Conservation (phyloP, 2,113 vertebrate species). For the Sceloporus undulatus region DNA sequence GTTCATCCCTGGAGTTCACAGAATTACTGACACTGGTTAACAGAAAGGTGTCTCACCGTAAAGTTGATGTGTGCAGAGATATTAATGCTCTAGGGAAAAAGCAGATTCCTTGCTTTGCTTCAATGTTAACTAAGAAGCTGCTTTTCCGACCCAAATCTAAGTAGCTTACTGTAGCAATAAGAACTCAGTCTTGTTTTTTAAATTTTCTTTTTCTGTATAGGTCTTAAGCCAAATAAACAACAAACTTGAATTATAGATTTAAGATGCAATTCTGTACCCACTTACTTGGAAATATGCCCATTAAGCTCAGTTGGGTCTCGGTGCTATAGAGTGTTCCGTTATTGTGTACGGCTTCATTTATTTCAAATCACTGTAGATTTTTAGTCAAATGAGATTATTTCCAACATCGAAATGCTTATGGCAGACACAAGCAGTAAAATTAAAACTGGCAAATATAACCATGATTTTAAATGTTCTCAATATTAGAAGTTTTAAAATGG, state of each 20-base stretch:
- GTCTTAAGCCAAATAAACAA: background rate
- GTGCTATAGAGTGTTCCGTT: background rate
- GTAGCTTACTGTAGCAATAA: background rate
- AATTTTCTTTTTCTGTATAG: background rate
- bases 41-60: constrained; percentile 89
- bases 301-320: background rate
- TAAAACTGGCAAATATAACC: background rate
- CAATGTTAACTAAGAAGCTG: constrained; percentile 97
- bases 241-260: constrained; percentile 1
- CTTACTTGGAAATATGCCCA: background rate
- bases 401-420: background rate
- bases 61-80: constrained; percentile 77
- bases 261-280: background rate
- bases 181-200: background rate
- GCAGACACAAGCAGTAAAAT: background rate
- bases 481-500: background rate
- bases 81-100: constrained; percentile 88
- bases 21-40: constrained; percentile 95
- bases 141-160: constrained; percentile 85
- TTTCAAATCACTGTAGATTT: background rate
- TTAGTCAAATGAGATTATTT: background rate
- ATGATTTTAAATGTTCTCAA: background rate
- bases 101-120: constrained; percentile 95
- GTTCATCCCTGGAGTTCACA: constrained; percentile 88
- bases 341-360: background rate